These are phyloP conservation scores for Camptogramma bilineatum DNA, from an alignment of 2,888 invertebrate species.

Conservation along the genomic window DNA sequence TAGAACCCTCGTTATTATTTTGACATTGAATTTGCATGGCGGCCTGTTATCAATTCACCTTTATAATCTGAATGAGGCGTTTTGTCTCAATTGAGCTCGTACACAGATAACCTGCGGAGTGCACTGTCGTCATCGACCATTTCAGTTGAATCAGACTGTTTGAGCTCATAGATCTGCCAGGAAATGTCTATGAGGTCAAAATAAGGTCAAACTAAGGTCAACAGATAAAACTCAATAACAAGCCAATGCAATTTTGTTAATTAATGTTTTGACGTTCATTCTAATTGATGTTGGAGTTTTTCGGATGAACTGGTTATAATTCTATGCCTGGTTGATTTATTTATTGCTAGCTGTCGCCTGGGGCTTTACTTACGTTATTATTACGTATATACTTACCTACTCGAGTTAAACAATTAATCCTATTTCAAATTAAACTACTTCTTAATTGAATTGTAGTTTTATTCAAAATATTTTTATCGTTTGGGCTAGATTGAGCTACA, in stretches of 20 bases:
- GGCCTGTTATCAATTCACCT: conserved; percentile 51
- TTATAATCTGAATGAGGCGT: conserved; percentile 53
- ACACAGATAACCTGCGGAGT: conserved; percentile 61
- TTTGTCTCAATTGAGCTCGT: conserved; percentile 71
- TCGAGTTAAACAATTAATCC: no score
- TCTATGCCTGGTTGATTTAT: not conserved
- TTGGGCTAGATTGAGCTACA: no score
- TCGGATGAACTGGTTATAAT: not conserved
- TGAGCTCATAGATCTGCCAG: conserved; percentile 45
- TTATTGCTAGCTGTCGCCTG: not conserved
- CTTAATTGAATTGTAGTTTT: no score
- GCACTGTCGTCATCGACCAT: conserved; percentile 67
- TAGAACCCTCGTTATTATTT: conserved; percentile 38
- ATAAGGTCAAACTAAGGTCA: conserved; percentile 45
- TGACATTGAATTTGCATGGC: conserved; percentile 52
- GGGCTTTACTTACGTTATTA: not conserved
- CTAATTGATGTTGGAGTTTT: not conserved
- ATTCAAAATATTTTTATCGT: no score
- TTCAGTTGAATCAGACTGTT: no score
- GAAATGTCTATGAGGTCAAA: conserved; percentile 55
- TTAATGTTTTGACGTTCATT: conserved; percentile 15
- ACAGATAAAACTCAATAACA: conserved; percentile 25
- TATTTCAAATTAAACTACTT: no score
- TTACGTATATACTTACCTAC: no score
- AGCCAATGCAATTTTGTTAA: conserved; percentile 25